Evolutionary conservation across 2,888 invertebrate species (phyloP).

Genomic region (Agrypnus murinus): DNA sequence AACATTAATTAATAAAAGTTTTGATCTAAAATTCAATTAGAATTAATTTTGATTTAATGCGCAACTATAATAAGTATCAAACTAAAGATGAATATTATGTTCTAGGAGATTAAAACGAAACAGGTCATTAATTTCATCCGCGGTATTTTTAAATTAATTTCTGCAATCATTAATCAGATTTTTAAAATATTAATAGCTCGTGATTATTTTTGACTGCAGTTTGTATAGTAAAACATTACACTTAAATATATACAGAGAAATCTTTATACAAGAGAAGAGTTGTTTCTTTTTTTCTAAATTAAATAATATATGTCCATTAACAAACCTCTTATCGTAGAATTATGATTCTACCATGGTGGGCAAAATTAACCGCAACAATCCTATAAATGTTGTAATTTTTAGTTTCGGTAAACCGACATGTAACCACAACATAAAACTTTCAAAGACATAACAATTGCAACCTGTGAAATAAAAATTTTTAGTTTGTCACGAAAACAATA

Average conservation of each 20-base stretch:
- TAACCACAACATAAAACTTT: constrained; percentile 8
- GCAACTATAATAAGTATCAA: neutral
- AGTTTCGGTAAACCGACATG: constrained; percentile 3
- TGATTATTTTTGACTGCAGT: constrained; percentile 3
- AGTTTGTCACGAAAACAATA: constrained; percentile 8
- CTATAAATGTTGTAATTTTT: constrained; percentile 17
- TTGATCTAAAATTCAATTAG: constrained; percentile 3
- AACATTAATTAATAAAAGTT: neutral
- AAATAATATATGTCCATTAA: constrained; percentile 5
- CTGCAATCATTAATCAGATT: constrained; percentile 21
- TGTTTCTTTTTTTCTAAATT: neutral
- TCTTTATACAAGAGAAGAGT: neutral
- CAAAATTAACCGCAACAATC: constrained; percentile 6
- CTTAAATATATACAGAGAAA: no score
- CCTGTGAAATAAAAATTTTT: constrained; percentile 12
- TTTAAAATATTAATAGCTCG: constrained; percentile 17
- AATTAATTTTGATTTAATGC: constrained; percentile 21
- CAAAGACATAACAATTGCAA: constrained; percentile 25
- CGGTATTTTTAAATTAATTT: constrained; percentile 25
- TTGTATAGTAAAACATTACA: constrained; percentile 7
- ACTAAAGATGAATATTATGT: constrained; percentile 7
- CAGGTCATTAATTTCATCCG: constrained; percentile 14
- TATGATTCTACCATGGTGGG: neutral
- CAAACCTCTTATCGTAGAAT: constrained; percentile 10
- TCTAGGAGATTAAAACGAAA: constrained; percentile 13